Conservation (phyloP, 2,113 vertebrate species). For the Hypanus sabinus region DNA sequence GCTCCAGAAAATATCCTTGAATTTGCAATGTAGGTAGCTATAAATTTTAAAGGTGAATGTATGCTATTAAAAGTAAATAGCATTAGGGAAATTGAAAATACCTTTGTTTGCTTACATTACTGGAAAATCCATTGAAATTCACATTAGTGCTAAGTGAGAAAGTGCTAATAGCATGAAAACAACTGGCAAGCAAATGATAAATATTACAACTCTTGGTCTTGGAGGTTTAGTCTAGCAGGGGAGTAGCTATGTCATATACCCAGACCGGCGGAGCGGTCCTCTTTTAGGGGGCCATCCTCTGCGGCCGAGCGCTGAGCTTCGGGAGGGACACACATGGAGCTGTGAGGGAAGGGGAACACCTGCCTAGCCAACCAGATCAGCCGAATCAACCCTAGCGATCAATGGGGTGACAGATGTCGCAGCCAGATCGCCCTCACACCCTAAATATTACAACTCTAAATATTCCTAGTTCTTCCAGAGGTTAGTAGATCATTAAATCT, state of each 20-base stretch:
- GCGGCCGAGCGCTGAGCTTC: too few species aligned
- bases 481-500: neutral
- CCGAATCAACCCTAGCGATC: conserved; percentile 98
- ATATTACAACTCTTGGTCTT: too few species aligned
- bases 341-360: conserved; percentile 97
- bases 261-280: too few species aligned
- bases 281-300: too few species aligned
- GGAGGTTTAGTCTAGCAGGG: too few species aligned
- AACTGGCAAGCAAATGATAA: neutral
- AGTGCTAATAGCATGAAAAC: neutral
- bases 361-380: conserved; percentile 98
- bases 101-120: neutral
- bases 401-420: conserved; percentile 95
- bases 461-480: neutral
- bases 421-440: too few species aligned
- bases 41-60: neutral
- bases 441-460: neutral
- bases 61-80: neutral
- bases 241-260: too few species aligned
- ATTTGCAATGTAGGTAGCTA: neutral
- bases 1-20: neutral
- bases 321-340: conserved; percentile 73
- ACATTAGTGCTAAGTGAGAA: neutral
- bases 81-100: neutral
- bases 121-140: neutral